Evolutionary conservation across 2,797 vertebrate species (phyloP), one percentile per base, ranked within the genome.

Genomic region (Tokudaia tokunoshimensis): DNA sequence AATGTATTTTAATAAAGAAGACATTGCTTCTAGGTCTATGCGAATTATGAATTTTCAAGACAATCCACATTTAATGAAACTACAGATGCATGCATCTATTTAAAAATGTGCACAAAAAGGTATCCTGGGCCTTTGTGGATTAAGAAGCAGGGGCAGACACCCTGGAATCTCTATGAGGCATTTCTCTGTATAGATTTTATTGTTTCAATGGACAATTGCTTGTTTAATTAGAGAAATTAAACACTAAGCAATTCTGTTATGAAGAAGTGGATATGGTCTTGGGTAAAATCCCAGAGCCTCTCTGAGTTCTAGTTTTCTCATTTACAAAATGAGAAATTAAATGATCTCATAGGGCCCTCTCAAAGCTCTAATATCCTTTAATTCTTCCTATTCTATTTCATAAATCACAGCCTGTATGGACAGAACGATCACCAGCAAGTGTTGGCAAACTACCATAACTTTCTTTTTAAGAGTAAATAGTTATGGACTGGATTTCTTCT

Each of bases 181-280:
- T 63, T 87, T 87, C 94, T 96, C 17, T 84, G 1, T 57, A 24
- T 12, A 67, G 47, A 85, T 79, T 92, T 89, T 47, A 34, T 82
- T 82, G 90, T 82, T 97, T 83, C 90, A 92, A 6, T n/a, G 67
- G 91, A 95, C 89, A 95, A 70, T 89, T 94, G 72, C 91, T 97
- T 96, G 59, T 94, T 94, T 97, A 97, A 97, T 96, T 97, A 91
- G 89, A 97, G 74, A 96, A 93, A 94, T 95, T 96, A 95, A 97
- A 97, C 78, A 96, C 59, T 61, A 91, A 89, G 91, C 95, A 96
- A 89, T 96, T 92, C 31, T 34, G 10, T 85, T 92, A 79, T 84
- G 61, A 95, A 91, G 91, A 94, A 97, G 92, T 82, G 7, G 17
- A 14, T 96, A 89, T 80, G 20, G 57, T 95, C 74, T 96, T 76